phyloP scores from a whole-genome alignment of 2,888 invertebrate species.

The Nomada goodeniana region DNA sequence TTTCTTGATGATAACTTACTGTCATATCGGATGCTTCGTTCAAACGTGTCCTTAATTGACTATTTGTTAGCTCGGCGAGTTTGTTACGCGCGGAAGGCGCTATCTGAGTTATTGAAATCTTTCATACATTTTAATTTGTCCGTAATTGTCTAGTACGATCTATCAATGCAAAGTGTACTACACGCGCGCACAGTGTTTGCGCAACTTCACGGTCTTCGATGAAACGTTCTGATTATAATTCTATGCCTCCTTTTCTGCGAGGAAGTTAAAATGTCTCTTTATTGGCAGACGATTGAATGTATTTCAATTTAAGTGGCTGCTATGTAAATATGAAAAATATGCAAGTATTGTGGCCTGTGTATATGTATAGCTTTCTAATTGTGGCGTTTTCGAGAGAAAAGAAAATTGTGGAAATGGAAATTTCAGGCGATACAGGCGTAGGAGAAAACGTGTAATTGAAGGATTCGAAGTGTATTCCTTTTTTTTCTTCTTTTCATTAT shows the following conservation, averaged over 20 bases:
- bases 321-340: too few relatives aligned
- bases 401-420: too few relatives aligned
- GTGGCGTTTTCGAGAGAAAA: too few relatives aligned
- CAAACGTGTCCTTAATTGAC: slow-evolving; percentile 31
- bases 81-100: background rate
- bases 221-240: background rate
- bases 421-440: too few relatives aligned
- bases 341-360: too few relatives aligned
- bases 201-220: background rate
- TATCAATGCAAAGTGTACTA: background rate
- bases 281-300: too few relatives aligned
- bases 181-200: background rate
- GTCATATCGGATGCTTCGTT: slow-evolving; percentile 19
- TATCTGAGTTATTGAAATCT: background rate
- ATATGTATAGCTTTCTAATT: too few relatives aligned
- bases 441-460: too few relatives aligned
- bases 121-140: slow-evolving; percentile 12
- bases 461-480: too few relatives aligned
- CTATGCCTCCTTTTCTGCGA: background rate
- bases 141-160: slow-evolving; percentile 11
- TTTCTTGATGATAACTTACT: slow-evolving; percentile 35
- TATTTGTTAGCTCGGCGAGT: slow-evolving; percentile 13
- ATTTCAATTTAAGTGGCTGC: too few relatives aligned
- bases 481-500: too few relatives aligned
- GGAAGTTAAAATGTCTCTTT: background rate